Conservation (phyloP, 2,888 invertebrate genomes). For the Cancer borealis region DNA sequence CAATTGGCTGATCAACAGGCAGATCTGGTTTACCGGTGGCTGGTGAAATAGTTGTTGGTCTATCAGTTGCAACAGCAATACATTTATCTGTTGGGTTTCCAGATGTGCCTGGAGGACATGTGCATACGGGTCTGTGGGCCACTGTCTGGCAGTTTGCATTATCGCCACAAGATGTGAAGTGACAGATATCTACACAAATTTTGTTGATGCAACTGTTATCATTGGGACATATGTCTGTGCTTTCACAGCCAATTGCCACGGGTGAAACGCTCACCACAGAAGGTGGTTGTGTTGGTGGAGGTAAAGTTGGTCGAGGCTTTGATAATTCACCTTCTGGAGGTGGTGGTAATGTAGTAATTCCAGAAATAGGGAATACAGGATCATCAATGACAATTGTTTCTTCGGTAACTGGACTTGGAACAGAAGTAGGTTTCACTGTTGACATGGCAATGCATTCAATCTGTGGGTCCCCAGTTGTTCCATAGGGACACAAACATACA, state of each 20-base stretch:
- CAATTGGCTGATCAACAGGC: neutral
- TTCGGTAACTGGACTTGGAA: slow-evolving; percentile 70
- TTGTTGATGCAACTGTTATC: slow-evolving; percentile 76
- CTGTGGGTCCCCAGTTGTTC: slow-evolving; percentile 79
- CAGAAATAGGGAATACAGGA: slow-evolving; percentile 51
- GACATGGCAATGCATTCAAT: slow-evolving; percentile 75
- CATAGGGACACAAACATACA: slow-evolving; percentile 79
- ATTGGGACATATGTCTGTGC: slow-evolving; percentile 78
- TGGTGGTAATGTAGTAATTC: slow-evolving; percentile 40
- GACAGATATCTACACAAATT: slow-evolving; percentile 72
- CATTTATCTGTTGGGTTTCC: slow-evolving; percentile 83
- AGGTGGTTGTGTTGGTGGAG: slow-evolving; percentile 34
- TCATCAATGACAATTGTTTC: neutral
- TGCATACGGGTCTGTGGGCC: slow-evolving; percentile 87
- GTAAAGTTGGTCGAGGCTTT: slow-evolving; percentile 41
- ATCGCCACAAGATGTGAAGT: slow-evolving; percentile 82
- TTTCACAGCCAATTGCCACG: slow-evolving; percentile 78
- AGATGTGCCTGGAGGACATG: slow-evolving; percentile 82
- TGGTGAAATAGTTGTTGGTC: slow-evolving; percentile 31
- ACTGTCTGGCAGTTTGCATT: slow-evolving; percentile 87
- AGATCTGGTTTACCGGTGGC: slow-evolving; percentile 33
- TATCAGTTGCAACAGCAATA: slow-evolving; percentile 78
- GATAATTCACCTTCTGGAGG: slow-evolving; percentile 57
- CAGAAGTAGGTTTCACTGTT: slow-evolving; percentile 47
- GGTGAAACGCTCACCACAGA: slow-evolving; percentile 60